These are phyloP conservation scores for Catamblyrhynchus diadema DNA, from an alignment of 2,797 vertebrate species.

Conservation along the genomic window DNA sequence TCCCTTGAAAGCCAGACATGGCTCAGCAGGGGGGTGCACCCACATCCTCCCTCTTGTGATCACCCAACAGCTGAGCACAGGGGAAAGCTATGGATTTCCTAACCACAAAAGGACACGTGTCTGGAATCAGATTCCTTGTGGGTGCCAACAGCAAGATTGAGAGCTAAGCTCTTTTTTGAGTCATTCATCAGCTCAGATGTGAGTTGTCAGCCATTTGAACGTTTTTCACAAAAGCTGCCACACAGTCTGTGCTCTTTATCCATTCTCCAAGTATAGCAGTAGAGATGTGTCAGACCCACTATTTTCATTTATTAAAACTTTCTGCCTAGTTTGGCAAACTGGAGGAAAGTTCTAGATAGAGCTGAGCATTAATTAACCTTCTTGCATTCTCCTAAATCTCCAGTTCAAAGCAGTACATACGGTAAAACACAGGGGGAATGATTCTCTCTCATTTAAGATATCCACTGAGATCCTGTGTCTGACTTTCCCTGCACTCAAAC, in stretches of 20 bases:
- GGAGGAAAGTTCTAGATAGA: neutral
- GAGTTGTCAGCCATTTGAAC: constrained; percentile 43
- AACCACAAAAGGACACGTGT: neutral
- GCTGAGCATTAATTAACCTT: neutral
- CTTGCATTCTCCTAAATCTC: neutral
- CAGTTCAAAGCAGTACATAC: neutral
- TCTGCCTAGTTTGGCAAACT: neutral
- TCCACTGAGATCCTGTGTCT: neutral
- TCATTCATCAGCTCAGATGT: constrained; percentile 47
- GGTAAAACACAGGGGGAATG: neutral
- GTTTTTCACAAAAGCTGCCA: constrained; percentile 34
- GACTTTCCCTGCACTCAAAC: neutral
- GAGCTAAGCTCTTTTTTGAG: constrained; percentile 37
- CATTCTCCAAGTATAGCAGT: neutral
- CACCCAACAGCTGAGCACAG: neutral
- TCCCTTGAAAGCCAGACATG: neutral
- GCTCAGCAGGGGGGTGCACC: neutral
- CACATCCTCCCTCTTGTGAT: neutral
- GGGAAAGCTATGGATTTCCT: neutral
- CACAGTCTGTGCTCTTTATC: constrained; percentile 20
- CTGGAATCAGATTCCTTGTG: neutral
- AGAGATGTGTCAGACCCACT: neutral
- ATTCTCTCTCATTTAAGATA: neutral
- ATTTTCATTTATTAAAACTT: constrained; percentile 13
- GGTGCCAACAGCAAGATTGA: neutral